Conservation (phyloP, 1,140 invertebrate genomes). For the Maniola jurtina region DNA sequence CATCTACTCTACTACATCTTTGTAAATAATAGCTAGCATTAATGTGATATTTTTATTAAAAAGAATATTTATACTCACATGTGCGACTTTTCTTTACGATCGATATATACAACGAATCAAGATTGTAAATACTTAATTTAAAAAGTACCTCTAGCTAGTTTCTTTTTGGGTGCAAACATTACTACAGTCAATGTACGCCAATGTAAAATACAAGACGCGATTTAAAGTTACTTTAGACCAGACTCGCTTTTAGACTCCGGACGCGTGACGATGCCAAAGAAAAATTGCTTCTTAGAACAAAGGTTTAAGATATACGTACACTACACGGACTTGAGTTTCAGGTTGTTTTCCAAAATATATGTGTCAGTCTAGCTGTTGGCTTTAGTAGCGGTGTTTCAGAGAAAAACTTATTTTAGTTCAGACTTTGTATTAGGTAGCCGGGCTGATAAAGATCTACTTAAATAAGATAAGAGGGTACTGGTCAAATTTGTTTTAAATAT, state of each 20-base stretch:
- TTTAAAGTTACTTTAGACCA: constrained; percentile 47
- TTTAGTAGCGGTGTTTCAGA: constrained; percentile 15
- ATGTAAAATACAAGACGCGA: background rate
- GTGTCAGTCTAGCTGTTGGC: constrained; percentile 20
- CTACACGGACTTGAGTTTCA: constrained; percentile 55
- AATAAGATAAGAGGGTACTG: too few species aligned
- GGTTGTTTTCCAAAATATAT: constrained; percentile 40
- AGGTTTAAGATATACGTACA: constrained; percentile 70
- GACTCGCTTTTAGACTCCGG: constrained; percentile 50
- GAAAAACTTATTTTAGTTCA: constrained; percentile 19
- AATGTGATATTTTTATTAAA: too few species aligned
- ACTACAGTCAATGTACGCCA: background rate
- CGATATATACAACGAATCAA: too few species aligned
- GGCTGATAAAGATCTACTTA: background rate
- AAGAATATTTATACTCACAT: too few species aligned
- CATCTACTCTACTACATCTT: too few species aligned
- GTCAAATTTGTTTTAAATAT: too few species aligned
- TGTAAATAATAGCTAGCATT: too few species aligned
- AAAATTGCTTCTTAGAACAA: constrained; percentile 68
- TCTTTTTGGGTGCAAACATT: too few species aligned
- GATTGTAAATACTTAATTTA: too few species aligned
- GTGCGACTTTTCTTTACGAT: too few species aligned
- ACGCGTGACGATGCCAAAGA: constrained; percentile 63
- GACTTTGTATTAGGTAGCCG: background rate
- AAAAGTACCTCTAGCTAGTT: too few species aligned